A percentile compares a stretch with the other conserved stretches of the same genome.
Conservation (phyloP, 2,113 vertebrate species). For the Eidolon helvum region DNA sequence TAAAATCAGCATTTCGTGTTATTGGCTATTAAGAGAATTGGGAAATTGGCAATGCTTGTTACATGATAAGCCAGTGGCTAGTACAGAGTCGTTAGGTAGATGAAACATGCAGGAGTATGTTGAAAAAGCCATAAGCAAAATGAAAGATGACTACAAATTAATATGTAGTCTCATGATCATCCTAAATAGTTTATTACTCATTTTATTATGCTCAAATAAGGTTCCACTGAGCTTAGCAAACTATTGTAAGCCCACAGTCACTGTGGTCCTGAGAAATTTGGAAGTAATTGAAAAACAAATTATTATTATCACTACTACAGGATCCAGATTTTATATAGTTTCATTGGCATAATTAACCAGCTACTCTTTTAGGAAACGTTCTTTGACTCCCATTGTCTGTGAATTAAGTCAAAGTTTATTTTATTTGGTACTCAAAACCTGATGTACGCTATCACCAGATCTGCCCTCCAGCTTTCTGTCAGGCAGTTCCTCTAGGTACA, state of each 20-base stretch:
- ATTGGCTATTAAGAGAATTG: constrained; percentile 43
- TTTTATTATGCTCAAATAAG: constrained; percentile 65
- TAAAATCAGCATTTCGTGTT: constrained; percentile 27
- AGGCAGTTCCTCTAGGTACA: neutral
- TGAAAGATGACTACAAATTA: constrained; percentile 61
- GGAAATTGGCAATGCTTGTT: neutral
- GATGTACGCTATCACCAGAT: neutral
- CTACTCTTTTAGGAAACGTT: neutral
- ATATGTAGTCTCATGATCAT: constrained; percentile 43
- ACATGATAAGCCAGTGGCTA: neutral
- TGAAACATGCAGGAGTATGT: neutral
- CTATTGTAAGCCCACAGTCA: neutral
- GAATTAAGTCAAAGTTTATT: neutral
- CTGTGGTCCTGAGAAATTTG: constrained; percentile 39
- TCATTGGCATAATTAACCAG: neutral
- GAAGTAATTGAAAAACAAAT: constrained; percentile 52
- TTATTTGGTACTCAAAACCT: neutral
- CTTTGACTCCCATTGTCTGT: neutral
- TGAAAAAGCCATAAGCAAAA: constrained; percentile 18
- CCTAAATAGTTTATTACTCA: constrained; percentile 47
- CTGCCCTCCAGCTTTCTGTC: neutral
- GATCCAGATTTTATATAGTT: neutral
- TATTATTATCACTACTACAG: neutral
- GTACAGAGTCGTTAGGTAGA: neutral
- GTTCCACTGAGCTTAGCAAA: constrained; percentile 45